Evolutionary conservation across 2,113 vertebrate genomes (phyloP), one percentile per base, ranked within the genome.

Genomic region (Gallinago undulata): DNA sequence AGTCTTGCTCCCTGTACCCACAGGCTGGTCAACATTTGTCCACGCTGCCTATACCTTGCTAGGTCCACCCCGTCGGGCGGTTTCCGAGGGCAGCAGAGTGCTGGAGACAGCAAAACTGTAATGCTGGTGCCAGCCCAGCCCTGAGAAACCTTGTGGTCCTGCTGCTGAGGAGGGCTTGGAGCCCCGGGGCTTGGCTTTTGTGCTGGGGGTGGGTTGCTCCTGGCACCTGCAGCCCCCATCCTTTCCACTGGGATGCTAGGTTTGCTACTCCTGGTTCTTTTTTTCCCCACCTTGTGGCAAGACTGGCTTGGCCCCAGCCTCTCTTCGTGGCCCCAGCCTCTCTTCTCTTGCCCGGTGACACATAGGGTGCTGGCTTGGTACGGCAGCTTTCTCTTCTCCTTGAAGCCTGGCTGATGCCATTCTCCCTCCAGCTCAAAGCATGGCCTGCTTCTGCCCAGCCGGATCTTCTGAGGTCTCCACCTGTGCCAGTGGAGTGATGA

Each of bases 41-140:
- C 13, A 0, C 5, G 0, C 7, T 55, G 56, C 72, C 77, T n/a
- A 0, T 24, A 39, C 45, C 56, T 66, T 24, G 50, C 39, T 45
- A 18, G 30, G 31, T 55, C 50, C 73, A 55, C 50, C 73, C 45
- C 48, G 19, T 3, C 0, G 15, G 62, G 67, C 77, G 47, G 37
- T 25, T n/a, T 19, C 55, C 11, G 7, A 14, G 33, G 43, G 88
- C 59, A 56, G 73, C 68, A 28, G 50, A 10, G 17, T 50, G 69
- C 84, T 43, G 6, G 81, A 43, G 69, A 55, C 28, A 33, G 59
- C 81, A 47, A 7, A n/a, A 7, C 12, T 13, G 56, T 23, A 24
- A 48, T 3, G 50, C 48, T 57, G 73, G 78, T 41, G 78, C 83
- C 88, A 74, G 66, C 66, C 78, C 59, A 45, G 72, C 64, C 57